A percentile compares a stretch with the other conserved stretches of the same genome.
phyloP scores from a whole-genome alignment of 2,797 vertebrate species.

The Loris lydekkerianus region DNA sequence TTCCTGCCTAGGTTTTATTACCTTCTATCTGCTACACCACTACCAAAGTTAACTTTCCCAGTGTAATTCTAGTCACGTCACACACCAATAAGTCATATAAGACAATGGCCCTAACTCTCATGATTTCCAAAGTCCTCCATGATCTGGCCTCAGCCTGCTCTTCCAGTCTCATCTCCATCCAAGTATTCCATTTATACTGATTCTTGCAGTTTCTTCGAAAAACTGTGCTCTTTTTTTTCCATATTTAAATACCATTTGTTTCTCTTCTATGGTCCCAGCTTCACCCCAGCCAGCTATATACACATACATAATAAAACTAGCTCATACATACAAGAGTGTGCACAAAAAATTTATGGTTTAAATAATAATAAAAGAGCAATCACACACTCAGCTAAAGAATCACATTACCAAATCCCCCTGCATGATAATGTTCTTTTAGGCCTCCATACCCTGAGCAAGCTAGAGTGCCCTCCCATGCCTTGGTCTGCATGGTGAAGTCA shows the following conservation, averaged over 20 bases:
- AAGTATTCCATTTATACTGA: background rate
- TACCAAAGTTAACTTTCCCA: background rate
- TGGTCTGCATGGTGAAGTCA: background rate
- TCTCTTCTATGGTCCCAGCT: background rate
- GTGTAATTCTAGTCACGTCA: background rate
- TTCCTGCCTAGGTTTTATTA: background rate
- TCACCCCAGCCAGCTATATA: background rate
- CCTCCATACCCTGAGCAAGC: background rate
- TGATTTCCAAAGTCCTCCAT: background rate
- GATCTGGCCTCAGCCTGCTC: background rate
- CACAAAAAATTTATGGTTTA: background rate
- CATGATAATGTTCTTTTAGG: background rate
- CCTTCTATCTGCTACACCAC: background rate
- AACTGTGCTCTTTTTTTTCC: background rate
- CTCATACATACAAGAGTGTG: background rate
- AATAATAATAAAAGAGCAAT: slow-evolving; percentile 14
- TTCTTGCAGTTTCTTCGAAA: background rate
- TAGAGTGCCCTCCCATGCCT: background rate
- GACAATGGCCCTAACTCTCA: background rate
- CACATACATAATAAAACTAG: background rate
- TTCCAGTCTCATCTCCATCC: background rate
- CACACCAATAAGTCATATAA: background rate
- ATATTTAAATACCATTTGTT: background rate
- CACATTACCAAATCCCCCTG: background rate
- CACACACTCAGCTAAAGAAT: background rate